Percentiles rank a stretch among this genome's conserved stretches.
These are phyloP conservation scores for Eremophila alpestris DNA, from an alignment of 2,797 vertebrate genomes.

Conservation along the genomic window DNA sequence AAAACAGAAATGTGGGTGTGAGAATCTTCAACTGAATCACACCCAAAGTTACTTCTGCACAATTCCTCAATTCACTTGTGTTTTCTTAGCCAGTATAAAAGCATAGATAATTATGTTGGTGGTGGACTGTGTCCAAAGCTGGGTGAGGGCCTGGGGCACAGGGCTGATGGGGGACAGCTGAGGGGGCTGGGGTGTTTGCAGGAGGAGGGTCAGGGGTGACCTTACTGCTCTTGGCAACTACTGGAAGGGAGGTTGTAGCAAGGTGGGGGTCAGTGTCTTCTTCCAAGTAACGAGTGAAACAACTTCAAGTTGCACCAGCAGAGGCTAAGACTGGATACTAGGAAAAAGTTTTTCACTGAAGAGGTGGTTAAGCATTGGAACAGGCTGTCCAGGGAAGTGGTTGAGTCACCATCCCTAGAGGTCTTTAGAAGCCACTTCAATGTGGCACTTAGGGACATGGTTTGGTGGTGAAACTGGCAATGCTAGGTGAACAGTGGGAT, in stretches of 20 bases:
- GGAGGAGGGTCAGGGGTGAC: background rate
- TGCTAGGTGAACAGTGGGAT: background rate
- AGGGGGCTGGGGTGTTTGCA: background rate
- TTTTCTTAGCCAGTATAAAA: background rate
- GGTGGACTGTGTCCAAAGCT: background rate
- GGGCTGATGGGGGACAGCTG: background rate
- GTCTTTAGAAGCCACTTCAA: background rate
- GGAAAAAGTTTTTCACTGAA: background rate
- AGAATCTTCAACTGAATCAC: background rate
- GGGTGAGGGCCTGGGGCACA: background rate
- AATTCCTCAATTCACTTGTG: background rate
- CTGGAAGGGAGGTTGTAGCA: rapidly evolving
- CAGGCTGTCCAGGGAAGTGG: background rate
- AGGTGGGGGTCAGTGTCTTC: too few relatives aligned
- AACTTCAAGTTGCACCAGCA: background rate
- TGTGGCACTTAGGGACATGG: rapidly evolving
- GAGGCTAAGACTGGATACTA: background rate
- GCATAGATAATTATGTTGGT: background rate
- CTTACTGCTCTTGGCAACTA: too few relatives aligned
- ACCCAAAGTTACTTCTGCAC: background rate
- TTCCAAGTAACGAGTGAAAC: background rate
- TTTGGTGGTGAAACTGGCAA: background rate
- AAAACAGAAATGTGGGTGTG: background rate
- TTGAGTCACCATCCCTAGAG: too few relatives aligned
- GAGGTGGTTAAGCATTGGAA: background rate